phyloP scores from a whole-genome alignment of 2,797 vertebrate genomes.

The Aulostomus chinensis region DNA sequence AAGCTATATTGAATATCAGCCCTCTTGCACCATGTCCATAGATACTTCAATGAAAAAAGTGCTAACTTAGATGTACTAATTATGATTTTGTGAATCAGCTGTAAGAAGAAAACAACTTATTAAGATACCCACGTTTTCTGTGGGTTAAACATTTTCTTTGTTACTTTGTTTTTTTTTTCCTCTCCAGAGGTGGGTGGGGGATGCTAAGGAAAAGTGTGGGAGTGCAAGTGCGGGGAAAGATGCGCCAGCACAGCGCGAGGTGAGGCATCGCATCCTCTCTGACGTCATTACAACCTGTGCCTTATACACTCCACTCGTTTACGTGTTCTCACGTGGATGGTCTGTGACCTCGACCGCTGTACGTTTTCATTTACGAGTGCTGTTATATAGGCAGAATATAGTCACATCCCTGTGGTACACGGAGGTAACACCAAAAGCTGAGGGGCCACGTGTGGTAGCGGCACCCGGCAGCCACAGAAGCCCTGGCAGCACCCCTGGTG shows the following conservation, averaged over 20 bases:
- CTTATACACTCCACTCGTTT: slow-evolving; percentile 86
- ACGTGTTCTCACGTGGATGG: slow-evolving; percentile 81
- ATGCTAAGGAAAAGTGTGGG: slow-evolving; percentile 15
- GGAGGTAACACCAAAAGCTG: slow-evolving; percentile 65
- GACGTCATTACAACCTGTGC: slow-evolving; percentile 84
- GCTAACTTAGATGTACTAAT: slow-evolving; percentile 85
- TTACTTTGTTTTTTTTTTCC: slow-evolving; percentile 54
- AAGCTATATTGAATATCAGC: slow-evolving; percentile 72
- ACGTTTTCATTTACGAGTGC: slow-evolving; percentile 77
- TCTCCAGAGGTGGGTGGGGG: slow-evolving; percentile 29
- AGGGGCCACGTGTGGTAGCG: no score
- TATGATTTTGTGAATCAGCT: slow-evolving; percentile 90
- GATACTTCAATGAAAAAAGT: slow-evolving; percentile 80
- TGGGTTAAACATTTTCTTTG: slow-evolving; percentile 75
- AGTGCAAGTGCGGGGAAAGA: slow-evolving; percentile 50
- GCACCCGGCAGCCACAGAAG: slow-evolving; percentile 22
- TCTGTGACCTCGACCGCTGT: slow-evolving; percentile 77
- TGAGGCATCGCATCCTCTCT: slow-evolving; percentile 78
- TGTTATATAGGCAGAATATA: slow-evolving; percentile 61
- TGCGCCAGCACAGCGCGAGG: slow-evolving; percentile 49
- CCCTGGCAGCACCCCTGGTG: slow-evolving; percentile 31
- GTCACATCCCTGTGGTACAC: slow-evolving; percentile 48
- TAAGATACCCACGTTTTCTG: slow-evolving; percentile 86
- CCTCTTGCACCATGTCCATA: slow-evolving; percentile 79
- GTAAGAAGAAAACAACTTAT: slow-evolving; percentile 78